Conservation (phyloP, 2,888 invertebrate genomes). For the Microctonus aethiopoides region DNA sequence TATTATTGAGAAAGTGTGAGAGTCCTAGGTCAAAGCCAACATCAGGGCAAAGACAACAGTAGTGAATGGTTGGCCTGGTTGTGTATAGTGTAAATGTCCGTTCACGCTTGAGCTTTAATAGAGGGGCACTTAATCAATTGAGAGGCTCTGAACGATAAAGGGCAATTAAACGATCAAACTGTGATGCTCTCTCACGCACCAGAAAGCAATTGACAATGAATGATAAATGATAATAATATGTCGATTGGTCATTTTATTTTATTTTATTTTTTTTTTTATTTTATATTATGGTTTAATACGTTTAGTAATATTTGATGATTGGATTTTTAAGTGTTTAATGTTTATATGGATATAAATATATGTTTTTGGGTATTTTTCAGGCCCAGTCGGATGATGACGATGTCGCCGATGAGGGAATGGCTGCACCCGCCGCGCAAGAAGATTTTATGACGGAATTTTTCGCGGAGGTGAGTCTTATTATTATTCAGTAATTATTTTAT, state of each 20-base stretch:
- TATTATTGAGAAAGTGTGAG: no score
- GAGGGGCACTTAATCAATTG: slow-evolving; percentile 33
- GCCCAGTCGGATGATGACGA: slow-evolving; percentile 97
- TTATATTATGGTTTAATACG: background rate
- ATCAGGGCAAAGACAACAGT: background rate
- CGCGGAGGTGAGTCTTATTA: slow-evolving; percentile 84
- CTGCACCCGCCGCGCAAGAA: slow-evolving; percentile 90
- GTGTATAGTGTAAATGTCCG: slow-evolving; percentile 3
- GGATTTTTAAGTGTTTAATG: background rate
- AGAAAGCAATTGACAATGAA: slow-evolving; percentile 15
- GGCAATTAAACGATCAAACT: slow-evolving; percentile 30
- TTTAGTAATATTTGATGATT: background rate
- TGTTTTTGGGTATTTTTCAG: slow-evolving; percentile 73
- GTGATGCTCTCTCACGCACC: slow-evolving; percentile 22
- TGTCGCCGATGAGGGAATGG: slow-evolving; percentile 93
- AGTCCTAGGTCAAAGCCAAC: slow-evolving; percentile 16
- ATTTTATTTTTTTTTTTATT: background rate
- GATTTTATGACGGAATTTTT: slow-evolving; percentile 99
- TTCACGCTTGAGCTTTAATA: slow-evolving; percentile 27
- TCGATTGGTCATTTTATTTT: slow-evolving; percentile 12
- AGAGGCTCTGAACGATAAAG: slow-evolving; percentile 30
- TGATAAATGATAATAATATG: slow-evolving; percentile 1
- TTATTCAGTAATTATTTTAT: slow-evolving; percentile 9
- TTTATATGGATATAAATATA: background rate
- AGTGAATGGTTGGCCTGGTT: slow-evolving; percentile 2